These are phyloP conservation scores for Netelia inedita DNA, from an alignment of 2,888 invertebrate genomes.

Conservation along the genomic window DNA sequence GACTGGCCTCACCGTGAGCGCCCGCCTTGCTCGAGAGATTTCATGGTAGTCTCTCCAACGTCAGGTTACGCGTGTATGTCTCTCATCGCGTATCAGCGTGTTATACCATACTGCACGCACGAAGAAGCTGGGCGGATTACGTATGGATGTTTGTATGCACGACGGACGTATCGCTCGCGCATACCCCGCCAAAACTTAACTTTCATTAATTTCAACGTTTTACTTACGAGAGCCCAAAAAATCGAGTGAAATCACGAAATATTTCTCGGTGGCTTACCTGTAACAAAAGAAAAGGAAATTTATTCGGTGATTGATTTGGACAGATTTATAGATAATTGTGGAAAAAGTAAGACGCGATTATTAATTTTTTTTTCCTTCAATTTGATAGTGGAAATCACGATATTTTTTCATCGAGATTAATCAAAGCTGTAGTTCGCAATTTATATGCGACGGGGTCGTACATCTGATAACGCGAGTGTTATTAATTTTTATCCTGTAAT, in stretches of 20 bases:
- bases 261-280: constrained; percentile 65
- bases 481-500: not conserved
- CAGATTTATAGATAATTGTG: not conserved
- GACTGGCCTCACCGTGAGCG: constrained; percentile 4
- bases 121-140: not conserved
- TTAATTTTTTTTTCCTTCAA: not conserved
- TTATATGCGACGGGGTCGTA: not conserved
- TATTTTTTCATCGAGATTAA: not conserved
- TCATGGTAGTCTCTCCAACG: constrained; percentile 2
- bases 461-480: not conserved
- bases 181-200: not conserved
- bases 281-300: constrained; percentile 66
- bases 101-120: not conserved
- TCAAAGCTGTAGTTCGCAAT: not conserved
- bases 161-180: not conserved
- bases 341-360: not conserved
- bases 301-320: not conserved
- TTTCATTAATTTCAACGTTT: not conserved
- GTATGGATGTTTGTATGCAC: not conserved
- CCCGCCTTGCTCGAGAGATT: constrained; percentile 7
- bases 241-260: not conserved
- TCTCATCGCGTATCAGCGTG: constrained; percentile 23
- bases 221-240: not conserved
- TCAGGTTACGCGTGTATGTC: constrained; percentile 2
- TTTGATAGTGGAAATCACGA: not conserved